A percentile compares a stretch with the other conserved stretches of the same genome.
Evolutionary conservation across 2,113 vertebrate species (phyloP).

Genomic region (Otolemur garnettii): DNA sequence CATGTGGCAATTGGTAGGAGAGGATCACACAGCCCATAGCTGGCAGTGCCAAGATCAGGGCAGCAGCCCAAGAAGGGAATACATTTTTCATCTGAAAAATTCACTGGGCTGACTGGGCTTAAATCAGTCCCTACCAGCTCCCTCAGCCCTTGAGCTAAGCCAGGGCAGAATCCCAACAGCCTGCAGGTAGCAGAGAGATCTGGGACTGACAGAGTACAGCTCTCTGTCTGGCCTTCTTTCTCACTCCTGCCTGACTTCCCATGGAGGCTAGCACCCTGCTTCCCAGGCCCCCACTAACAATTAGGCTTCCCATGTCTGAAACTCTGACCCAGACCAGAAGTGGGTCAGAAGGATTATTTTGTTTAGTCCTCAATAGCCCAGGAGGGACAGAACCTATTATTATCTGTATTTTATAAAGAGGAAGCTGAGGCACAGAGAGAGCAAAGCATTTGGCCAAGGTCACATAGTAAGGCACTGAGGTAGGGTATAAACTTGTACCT

Average conservation of each 20-base stretch:
- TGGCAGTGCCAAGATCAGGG: background rate
- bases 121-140: background rate
- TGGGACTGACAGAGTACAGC: background rate
- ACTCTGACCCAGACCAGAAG: background rate
- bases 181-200: background rate
- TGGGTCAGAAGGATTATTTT: background rate
- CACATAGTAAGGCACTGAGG: constrained; percentile 23
- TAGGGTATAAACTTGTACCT: background rate
- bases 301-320: background rate
- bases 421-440: constrained; percentile 17
- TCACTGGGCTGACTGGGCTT: background rate
- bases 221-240: background rate
- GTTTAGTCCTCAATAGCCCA: constrained; percentile 23
- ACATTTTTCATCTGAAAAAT: constrained; percentile 52
- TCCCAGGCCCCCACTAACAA: background rate
- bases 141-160: background rate
- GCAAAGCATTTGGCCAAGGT: constrained; percentile 11
- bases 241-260: background rate
- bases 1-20: background rate
- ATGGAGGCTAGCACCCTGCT: background rate
- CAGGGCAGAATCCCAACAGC: background rate
- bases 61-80: background rate
- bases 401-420: constrained; percentile 8
- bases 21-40: background rate
- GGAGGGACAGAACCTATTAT: constrained; percentile 6